Conservation (phyloP, 2,113 vertebrate species). For the Pipa parva region DNA sequence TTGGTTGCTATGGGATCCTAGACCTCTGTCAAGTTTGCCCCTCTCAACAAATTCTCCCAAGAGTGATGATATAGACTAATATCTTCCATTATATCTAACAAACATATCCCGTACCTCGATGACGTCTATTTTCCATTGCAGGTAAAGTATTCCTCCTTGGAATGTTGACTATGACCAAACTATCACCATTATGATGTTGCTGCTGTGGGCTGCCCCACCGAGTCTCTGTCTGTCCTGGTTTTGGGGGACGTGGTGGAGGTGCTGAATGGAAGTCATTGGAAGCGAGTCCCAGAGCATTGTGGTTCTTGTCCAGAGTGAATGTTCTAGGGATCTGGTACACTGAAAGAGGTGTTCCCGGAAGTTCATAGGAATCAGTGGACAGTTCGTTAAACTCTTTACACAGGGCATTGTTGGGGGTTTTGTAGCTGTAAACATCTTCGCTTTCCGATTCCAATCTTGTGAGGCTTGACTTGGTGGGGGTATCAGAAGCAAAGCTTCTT, state of each 20-base stretch:
- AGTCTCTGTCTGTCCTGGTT: constrained; percentile 78
- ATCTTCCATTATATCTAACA: too few relatives aligned
- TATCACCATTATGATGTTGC: constrained; percentile 67
- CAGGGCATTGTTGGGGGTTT: constrained; percentile 85
- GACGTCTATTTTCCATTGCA: constrained; percentile 89
- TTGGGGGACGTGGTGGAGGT: constrained; percentile 81
- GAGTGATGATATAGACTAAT: too few relatives aligned
- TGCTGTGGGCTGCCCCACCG: constrained; percentile 81
- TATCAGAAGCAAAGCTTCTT: constrained; percentile 72
- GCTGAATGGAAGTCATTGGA: constrained; percentile 66
- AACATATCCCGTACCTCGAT: constrained; percentile 73
- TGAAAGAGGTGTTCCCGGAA: constrained; percentile 77
- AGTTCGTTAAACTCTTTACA: constrained; percentile 75
- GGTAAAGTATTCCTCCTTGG: constrained; percentile 93
- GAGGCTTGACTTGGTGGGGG: constrained; percentile 63
- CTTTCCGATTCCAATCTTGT: constrained; percentile 75
- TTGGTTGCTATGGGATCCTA: too few relatives aligned
- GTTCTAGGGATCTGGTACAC: constrained; percentile 92
- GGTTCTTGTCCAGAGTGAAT: constrained; percentile 90
- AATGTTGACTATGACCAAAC: constrained; percentile 71
- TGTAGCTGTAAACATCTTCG: constrained; percentile 87
- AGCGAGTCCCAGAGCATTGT: constrained; percentile 78
- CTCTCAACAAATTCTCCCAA: too few relatives aligned
- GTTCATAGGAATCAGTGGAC: constrained; percentile 81
- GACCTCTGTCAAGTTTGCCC: too few relatives aligned